Evolutionary conservation across 2,888 invertebrate species (phyloP), one percentile per base, ranked within the genome.

Genomic region (Rhingia rostrata): DNA sequence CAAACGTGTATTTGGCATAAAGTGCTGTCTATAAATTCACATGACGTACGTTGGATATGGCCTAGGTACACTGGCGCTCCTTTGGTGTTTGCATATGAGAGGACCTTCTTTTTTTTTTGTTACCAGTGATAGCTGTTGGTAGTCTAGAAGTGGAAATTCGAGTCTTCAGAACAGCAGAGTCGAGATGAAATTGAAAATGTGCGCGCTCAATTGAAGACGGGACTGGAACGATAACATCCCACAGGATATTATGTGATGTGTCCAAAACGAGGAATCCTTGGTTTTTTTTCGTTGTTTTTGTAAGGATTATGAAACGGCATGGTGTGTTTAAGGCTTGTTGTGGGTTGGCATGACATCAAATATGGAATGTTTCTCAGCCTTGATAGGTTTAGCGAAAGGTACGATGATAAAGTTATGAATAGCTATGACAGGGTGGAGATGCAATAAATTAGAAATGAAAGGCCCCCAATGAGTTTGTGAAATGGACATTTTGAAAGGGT

Each of bases 21-120:
- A 79, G 83, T 74, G 73, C 69, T 69, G 79, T 39, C 83, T 69
- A 79, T 83, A 83, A 83, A 83, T 83, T 79, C 79, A 67, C 83
- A 79, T 73, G 73, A 74, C 39, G 73, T 53, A 72, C 58, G 43
- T 6, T 56, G 49, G 49, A 7, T 12, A 49, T 5, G 4, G 37
- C 41, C 9, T 4, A 32, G 35, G 10, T 22, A 58, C n/a, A 47
- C 9, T 22, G 14, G 14, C 53, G 5, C 33, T 58, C 41, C 41
- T 37, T 35, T 30, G n/a, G 35, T 56, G 61, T 77, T 82, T 75
- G 64, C 54, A 77, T 77, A 72, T 37, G 41, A 12, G 49, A 67
- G 66, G 67, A 56, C 37, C n/a, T n/a, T n/a, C n/a, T n/a, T 32
- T 61, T 67, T 74, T 61, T 30, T 35, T 61, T 37, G 33, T 6